Evolutionary conservation across 1,140 invertebrate genomes (phyloP), one percentile per base, ranked within the genome.

Genomic region (Cataglyphis hispanica): DNA sequence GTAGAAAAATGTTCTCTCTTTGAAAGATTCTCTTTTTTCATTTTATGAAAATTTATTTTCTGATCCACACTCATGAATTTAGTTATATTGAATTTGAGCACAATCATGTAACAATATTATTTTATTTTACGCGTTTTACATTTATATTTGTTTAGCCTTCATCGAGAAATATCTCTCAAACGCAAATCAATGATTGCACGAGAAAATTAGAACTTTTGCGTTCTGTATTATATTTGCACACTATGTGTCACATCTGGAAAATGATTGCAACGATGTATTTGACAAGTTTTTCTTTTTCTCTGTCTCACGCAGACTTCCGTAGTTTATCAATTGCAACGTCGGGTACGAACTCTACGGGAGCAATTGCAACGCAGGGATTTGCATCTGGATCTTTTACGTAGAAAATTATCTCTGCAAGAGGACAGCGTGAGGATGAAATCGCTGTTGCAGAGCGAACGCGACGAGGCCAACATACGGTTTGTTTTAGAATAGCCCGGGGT

Each of bases 291-390:
- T 74, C 69, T 63, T 46, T 11, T 25, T 83, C 50, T 37, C 1
- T 76, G 5, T 46, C 56, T 46, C 56, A 19, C 92, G 75, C 64
- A 98, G 97, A 98, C 97, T 25, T 97, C 98, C 5, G 96, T 97
- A 5, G 97, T 98, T 10, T 98, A 98, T 94, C 97, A 98, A 92
- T 95, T 98, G 16, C 98, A 98, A 95, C 95, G 98, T 64, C 95
- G 97, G 77, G 97, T 98, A 1, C 96, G 98, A 86, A 97, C 97
- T 3, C 93, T 99, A 1, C 96, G 98, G 22, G 98, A 99, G 92
- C 98, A 99, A 93, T 94, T 99, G 19, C 98, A 99, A 93, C 97
- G 98, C 86, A 97, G 98, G 91, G 98, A 99, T 93, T 96, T 99
- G 4, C 98, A 99, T 93, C 94, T 99, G 90, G 98, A 99, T 95